These are phyloP conservation scores for Cettia cetti DNA, from an alignment of 2,113 vertebrate genomes.

Conservation along the genomic window DNA sequence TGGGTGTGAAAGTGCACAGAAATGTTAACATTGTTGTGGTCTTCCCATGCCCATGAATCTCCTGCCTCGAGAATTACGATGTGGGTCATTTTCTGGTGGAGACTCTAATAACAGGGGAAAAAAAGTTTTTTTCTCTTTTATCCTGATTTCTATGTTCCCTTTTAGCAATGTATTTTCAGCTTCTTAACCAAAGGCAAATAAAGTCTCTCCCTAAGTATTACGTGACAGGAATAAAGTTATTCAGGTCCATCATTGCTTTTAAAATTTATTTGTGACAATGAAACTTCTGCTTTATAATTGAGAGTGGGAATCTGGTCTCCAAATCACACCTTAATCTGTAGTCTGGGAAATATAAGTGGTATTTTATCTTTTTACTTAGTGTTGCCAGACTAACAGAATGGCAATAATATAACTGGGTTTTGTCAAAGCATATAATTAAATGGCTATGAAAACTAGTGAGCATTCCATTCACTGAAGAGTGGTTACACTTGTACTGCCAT, in stretches of 20 bases:
- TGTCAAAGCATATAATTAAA: background rate
- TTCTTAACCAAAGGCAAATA: background rate
- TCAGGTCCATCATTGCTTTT: background rate
- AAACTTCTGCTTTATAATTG: background rate
- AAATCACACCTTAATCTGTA: background rate
- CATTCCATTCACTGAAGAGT: background rate
- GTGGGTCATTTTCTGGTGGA: background rate
- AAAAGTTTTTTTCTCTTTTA: background rate
- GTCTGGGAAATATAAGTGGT: background rate
- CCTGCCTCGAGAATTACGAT: background rate
- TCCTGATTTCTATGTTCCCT: background rate
- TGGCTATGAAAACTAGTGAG: background rate
- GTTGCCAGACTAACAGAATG: background rate
- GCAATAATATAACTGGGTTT: background rate
- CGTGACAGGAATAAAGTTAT: background rate
- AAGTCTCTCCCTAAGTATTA: background rate
- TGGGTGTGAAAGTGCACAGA: background rate
- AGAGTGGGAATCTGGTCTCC: background rate
- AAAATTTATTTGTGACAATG: background rate
- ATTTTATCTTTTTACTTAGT: background rate
- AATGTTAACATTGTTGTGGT: background rate
- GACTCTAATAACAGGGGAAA: background rate
- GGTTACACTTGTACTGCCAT: background rate
- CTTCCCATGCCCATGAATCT: background rate
- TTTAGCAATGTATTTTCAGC: background rate